Conservation (phyloP, 2,888 invertebrate species). For the Nebria salina region DNA sequence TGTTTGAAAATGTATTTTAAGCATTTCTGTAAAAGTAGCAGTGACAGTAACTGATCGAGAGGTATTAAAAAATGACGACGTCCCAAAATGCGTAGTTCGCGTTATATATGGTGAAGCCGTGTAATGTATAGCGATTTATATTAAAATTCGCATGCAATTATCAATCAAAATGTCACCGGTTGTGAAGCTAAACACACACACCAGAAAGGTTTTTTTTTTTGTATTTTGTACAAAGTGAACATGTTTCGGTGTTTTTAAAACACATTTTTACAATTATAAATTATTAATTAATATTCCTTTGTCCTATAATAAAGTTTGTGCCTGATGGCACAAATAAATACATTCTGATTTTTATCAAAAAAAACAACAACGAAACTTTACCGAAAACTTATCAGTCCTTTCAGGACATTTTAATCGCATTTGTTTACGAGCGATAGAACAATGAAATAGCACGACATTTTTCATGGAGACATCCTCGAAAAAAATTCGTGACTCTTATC, state of each 20-base stretch:
- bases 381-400: neutral
- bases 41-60: slow-evolving; percentile 17
- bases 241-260: no score
- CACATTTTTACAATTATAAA: no score
- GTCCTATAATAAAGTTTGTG: neutral
- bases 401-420: slow-evolving; percentile 41
- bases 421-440: slow-evolving; percentile 40
- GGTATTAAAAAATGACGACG: slow-evolving; percentile 19
- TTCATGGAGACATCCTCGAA: slow-evolving; percentile 21
- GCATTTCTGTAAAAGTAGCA: no score
- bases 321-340: neutral
- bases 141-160: slow-evolving; percentile 39
- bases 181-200: slow-evolving; percentile 22
- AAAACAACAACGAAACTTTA: neutral
- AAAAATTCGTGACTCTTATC: neutral
- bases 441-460: slow-evolving; percentile 36
- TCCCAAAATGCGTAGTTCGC: neutral
- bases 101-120: neutral
- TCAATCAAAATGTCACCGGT: slow-evolving; percentile 42
- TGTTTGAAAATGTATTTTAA: no score
- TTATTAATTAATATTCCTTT: no score
- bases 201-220: neutral
- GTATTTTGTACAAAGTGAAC: no score
- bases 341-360: neutral
- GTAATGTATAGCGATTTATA: slow-evolving; percentile 31